A percentile compares a stretch with the other conserved stretches of the same genome.
Conservation (phyloP, 2,888 invertebrate genomes). For the Ennomos erosarius region DNA sequence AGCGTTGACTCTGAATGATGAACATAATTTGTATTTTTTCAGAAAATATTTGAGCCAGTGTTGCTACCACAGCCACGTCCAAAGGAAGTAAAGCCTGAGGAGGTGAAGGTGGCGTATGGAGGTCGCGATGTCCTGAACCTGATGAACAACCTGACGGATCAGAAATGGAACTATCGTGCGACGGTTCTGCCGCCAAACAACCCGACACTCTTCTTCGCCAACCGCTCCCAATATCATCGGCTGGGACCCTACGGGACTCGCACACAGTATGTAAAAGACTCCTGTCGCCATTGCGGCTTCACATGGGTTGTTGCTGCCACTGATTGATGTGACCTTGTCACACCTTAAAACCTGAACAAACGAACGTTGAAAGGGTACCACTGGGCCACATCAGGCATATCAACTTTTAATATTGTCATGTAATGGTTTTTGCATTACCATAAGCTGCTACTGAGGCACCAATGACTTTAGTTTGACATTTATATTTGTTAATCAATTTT, state of each 20-base stretch:
- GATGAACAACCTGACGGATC: conserved; percentile 81
- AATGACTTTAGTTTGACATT: conserved; percentile 60
- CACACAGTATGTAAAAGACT: conserved; percentile 85
- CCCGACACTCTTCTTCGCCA: conserved; percentile 85
- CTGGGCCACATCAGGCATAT: conserved; percentile 78
- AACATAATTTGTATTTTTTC: conserved; percentile 45
- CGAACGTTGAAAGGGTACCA: conserved; percentile 63
- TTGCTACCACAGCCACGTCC: conserved; percentile 78
- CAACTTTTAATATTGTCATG: conserved; percentile 58
- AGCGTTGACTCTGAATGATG: conserved; percentile 2
- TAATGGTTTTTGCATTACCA: conserved; percentile 54
- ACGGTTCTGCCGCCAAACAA: conserved; percentile 84
- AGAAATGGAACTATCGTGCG: conserved; percentile 83
- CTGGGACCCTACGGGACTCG: conserved; percentile 82
- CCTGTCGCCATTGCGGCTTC: conserved; percentile 82
- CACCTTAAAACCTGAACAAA: conserved; percentile 68
- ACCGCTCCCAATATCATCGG: conserved; percentile 87
- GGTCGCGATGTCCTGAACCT: conserved; percentile 86
- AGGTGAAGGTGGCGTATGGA: conserved; percentile 76
- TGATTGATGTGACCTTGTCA: conserved; percentile 68
- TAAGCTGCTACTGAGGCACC: conserved; percentile 49
- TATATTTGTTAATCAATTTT: conserved; percentile 40
- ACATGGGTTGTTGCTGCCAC: conserved; percentile 79
- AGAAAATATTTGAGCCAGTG: conserved; percentile 78
- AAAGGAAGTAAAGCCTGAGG: conserved; percentile 66